Base-by-base conservation (phyloP, 2,888 invertebrate species). In the Cyclophora punctaria region DNA sequence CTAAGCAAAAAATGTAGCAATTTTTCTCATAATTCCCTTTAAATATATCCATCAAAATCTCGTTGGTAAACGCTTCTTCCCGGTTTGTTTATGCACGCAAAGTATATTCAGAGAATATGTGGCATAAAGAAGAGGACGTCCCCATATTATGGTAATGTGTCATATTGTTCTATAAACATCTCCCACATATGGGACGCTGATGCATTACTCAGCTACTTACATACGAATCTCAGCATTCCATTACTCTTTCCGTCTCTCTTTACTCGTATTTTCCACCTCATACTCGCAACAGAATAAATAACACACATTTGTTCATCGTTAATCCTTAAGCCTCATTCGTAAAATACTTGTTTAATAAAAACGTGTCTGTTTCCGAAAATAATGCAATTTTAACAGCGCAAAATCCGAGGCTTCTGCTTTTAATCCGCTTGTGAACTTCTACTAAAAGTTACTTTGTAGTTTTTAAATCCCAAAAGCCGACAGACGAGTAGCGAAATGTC, bases 371-470 rank as follows among this genome's bases (percentile, higher is more conserved):
- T 56, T 57, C 34, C 44, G 33, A 6, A 44, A 63, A 70, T 69
- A 82, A 76, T 75, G 67, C 72, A 76, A 69, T 74, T 80, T 71
- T 69, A 77, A 74, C 73, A 68, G 67, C 67, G 67, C 20, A 66
- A 73, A 75, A 67, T 66, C 66, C 65, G 37, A 37, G 48, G 54
- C 64, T 61, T 64, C 57, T 73, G 75, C 74, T 77, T 76, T 78
- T 76, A 80, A 82, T 79, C 80, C 78, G 71, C 73, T 73, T 65
- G 57, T 64, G 69, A 75, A 78, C 71, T 77, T 70, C 57, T 34
- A 55, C 55, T 53, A 57, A 68, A 66, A 66, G 60, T 63, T 65
- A 74, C 70, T 74, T 69, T 64, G 55, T 62, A 64, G 63, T 75
- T 64, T 73, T 62, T 56, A 66, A 78, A 77, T 69, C 74, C 73